Evolutionary conservation across 1,140 invertebrate species (phyloP).

Genomic region (Sminthurides bifidus): DNA sequence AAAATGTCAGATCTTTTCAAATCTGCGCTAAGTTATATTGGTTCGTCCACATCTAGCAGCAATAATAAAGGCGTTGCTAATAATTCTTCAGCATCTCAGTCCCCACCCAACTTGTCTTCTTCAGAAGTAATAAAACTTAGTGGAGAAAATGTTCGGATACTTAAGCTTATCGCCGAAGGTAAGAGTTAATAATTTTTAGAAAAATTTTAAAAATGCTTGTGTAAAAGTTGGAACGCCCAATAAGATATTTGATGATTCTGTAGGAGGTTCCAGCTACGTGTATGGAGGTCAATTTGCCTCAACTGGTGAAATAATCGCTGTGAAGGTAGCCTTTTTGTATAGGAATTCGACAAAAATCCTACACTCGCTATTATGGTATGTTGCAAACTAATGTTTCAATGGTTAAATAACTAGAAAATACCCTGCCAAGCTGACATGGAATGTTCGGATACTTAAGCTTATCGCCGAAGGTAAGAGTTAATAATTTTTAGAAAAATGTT

Average conservation of each 20-base stretch:
- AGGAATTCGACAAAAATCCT: not conserved
- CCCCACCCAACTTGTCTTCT: not conserved
- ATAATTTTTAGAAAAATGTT: not conserved
- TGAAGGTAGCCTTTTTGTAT: conserved; percentile 18
- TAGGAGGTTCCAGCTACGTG: conserved; percentile 29
- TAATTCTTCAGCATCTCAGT: conserved; percentile 1
- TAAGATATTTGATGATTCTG: not conserved
- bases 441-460: not conserved
- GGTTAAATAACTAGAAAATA: conserved; percentile 19
- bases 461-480: not conserved
- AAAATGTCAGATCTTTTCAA: conserved; percentile 26
- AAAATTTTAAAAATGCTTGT: not conserved
- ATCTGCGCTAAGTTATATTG: conserved; percentile 24
- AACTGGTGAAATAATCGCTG: conserved; percentile 16
- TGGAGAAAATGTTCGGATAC: not conserved
- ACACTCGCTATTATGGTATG: not conserved
- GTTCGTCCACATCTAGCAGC: conserved; percentile 4
- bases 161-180: not conserved
- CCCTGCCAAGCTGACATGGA: conserved; percentile 12
- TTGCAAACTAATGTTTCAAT: not conserved
- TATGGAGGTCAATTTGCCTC: conserved; percentile 17
- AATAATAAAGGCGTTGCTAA: not conserved
- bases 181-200: not conserved
- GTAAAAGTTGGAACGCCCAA: no score
- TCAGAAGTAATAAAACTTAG: not conserved